Conservation (phyloP, 1,140 invertebrate genomes). For the Drosophila nikananu region DNA sequence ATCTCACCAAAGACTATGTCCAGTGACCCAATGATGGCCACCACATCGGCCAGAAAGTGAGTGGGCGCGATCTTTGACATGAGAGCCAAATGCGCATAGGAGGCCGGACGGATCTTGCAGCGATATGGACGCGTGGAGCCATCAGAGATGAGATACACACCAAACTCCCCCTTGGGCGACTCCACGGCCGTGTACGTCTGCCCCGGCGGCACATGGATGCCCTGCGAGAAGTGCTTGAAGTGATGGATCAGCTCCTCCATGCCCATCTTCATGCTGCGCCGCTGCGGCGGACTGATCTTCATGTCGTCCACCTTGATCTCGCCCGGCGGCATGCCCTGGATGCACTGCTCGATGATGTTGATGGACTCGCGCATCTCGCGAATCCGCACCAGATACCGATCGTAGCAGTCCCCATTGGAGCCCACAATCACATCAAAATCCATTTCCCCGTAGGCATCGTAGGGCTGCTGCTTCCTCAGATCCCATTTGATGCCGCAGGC, state of each 20-base stretch:
- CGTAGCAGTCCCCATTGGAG: constrained; percentile 93
- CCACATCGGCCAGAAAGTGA: constrained; percentile 91
- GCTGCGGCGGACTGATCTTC: constrained; percentile 91
- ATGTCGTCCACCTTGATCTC: constrained; percentile 94
- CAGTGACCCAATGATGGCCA: constrained; percentile 92
- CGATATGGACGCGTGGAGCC: constrained; percentile 93
- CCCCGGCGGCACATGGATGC: constrained; percentile 93
- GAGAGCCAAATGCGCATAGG: constrained; percentile 90
- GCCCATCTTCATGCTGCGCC: constrained; percentile 94
- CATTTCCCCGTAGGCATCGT: constrained; percentile 93
- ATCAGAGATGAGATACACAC: constrained; percentile 94
- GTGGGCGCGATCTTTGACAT: constrained; percentile 88
- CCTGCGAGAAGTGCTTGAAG: constrained; percentile 94
- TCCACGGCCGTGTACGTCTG: constrained; percentile 92
- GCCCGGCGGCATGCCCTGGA: constrained; percentile 94
- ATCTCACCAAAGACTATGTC: constrained; percentile 96
- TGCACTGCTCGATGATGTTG: constrained; percentile 91
- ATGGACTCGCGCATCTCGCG: constrained; percentile 93
- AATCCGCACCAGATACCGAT: constrained; percentile 88
- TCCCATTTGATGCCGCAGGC: constrained; percentile 96
- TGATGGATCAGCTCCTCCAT: constrained; percentile 96
- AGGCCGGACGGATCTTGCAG: constrained; percentile 91
- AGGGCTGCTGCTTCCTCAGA: constrained; percentile 92
- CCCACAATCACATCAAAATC: constrained; percentile 95
- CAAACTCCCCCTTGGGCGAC: constrained; percentile 94